These are phyloP conservation scores for Gymnobelideus leadbeateri DNA, from an alignment of 2,113 vertebrate species.

Conservation along the genomic window DNA sequence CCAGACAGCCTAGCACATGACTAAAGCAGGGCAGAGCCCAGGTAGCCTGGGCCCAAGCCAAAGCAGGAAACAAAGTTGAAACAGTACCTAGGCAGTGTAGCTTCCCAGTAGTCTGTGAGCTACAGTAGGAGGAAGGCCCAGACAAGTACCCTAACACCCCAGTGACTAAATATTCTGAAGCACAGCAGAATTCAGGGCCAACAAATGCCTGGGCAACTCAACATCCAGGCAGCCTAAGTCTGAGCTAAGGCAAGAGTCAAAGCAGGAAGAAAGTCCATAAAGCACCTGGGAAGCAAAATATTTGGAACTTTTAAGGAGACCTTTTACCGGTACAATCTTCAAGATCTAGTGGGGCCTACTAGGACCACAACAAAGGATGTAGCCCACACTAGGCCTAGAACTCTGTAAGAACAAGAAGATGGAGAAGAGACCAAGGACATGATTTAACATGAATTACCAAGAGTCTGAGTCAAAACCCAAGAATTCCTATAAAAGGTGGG, in stretches of 20 bases:
- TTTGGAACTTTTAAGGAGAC: neutral
- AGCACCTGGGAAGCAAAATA: neutral
- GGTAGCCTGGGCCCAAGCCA: neutral
- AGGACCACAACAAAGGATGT: neutral
- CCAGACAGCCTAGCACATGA: neutral
- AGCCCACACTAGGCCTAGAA: neutral
- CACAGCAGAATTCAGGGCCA: neutral
- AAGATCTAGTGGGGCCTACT: neutral
- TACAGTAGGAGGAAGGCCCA: neutral
- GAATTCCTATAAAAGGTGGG: neutral
- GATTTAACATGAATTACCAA: neutral
- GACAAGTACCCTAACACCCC: neutral
- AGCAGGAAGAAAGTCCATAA: neutral
- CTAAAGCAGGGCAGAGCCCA: no score
- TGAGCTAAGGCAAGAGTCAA: neutral
- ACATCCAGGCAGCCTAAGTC: neutral
- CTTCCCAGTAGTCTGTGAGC: neutral
- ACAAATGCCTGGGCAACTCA: neutral
- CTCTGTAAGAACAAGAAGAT: neutral
- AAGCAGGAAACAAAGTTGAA: neutral
- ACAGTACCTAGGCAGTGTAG: neutral
- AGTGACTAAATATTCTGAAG: neutral
- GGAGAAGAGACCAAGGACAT: neutral
- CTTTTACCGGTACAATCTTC: neutral
- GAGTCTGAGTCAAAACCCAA: neutral